Evolutionary conservation across 1,140 invertebrate genomes (phyloP), one percentile per base, ranked within the genome.

Genomic region (Apis dorsata): DNA sequence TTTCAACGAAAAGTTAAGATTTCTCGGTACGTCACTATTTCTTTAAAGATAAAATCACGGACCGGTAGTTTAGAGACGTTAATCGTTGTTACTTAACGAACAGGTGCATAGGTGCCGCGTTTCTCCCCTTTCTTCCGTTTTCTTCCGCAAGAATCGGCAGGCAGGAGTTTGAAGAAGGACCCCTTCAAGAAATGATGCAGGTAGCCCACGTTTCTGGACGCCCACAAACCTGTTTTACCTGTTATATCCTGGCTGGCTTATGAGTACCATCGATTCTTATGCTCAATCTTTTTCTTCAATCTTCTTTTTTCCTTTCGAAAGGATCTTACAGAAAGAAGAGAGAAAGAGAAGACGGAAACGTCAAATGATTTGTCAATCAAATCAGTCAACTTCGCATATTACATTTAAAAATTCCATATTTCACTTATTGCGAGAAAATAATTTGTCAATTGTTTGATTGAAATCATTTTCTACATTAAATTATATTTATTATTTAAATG

Each of bases 151-250:
- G 89, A 87, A 88, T 90, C 88, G 86, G 86, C 88, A 86, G 84
- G 84, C 84, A 44, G 34, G 28, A 53, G 80, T 68, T 77, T 82
- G 73, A 75, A 79, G 82, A 82, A 86, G 88, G 80, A 83, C 63
- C 71, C 70, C 79, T 72, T 57, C 65, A 73, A 70, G 81, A 87
- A 90, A 87, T 89, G 87, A 90, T 91, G 91, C 92, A 93, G 92
- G 93, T 92, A 93, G 92, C 89, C 71, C 71, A 81, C 71, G 71
- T 85, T 90, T 84, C 74, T 75, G 90, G 92, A 93, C 93, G 91
- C 92, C 93, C 92, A 93, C 93, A 93, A 93, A 93, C 93, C 93
- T 91, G 93, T 93, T 93, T 92, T 92, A 93, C 92, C 92, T 93
- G 92, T 93, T 93, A 92, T 92, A 86, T 91, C 86, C 90, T 89